These are phyloP conservation scores for Drosophila nikananu DNA, from an alignment of 1,140 invertebrate genomes.

Conservation along the genomic window DNA sequence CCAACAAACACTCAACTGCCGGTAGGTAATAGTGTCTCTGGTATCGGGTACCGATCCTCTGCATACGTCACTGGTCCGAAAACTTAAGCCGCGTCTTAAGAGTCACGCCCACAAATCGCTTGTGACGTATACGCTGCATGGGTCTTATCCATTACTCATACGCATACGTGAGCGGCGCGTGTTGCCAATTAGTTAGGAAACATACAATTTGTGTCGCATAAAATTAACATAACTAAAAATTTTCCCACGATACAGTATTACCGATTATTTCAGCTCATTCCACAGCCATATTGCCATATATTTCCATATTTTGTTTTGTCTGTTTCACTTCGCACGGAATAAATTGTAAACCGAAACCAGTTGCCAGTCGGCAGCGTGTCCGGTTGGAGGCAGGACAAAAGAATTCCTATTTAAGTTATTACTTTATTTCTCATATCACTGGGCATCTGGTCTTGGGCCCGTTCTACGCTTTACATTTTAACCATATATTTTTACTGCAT, in stretches of 20 bases:
- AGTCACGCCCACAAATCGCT: conserved; percentile 66
- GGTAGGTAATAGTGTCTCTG: conserved; percentile 48
- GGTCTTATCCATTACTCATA: conserved; percentile 60
- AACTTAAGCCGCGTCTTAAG: conserved; percentile 44
- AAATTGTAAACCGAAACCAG: conserved; percentile 58
- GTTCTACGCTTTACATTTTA: conserved; percentile 66
- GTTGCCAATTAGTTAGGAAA: conserved; percentile 67
- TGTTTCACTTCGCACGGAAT: conserved; percentile 28
- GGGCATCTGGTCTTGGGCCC: conserved; percentile 35
- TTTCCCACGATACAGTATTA: conserved; percentile 66
- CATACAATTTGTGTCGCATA: conserved; percentile 58
- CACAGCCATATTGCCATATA: not conserved
- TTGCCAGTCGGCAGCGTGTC: conserved; percentile 55
- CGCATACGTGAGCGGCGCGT: conserved; percentile 54
- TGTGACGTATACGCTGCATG: conserved; percentile 59
- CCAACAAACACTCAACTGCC: conserved; percentile 55
- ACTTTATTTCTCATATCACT: conserved; percentile 44
- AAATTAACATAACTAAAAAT: conserved; percentile 67
- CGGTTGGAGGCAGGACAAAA: conserved; percentile 72
- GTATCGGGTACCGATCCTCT: conserved; percentile 27
- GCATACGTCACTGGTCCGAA: conserved; percentile 62
- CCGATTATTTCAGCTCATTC: conserved; percentile 10
- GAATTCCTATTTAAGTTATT: conserved; percentile 53
- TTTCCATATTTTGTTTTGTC: conserved; percentile 30
- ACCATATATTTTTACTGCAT: conserved; percentile 62